phyloP scores from a whole-genome alignment of 2,888 invertebrate genomes.

The Netelia fuscicornis region DNA sequence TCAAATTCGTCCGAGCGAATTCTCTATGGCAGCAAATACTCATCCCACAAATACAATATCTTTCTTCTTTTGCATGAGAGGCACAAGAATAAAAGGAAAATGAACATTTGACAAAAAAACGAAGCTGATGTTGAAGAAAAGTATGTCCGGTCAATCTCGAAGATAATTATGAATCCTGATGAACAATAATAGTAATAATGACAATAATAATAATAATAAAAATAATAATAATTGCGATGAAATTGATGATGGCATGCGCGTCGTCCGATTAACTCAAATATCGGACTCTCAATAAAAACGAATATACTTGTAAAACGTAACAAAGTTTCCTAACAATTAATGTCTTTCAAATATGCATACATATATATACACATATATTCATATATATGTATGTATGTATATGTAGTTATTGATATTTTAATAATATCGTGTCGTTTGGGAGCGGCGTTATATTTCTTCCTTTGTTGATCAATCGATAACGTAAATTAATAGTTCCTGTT shows the following conservation, averaged over 20 bases:
- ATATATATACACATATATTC: neutral
- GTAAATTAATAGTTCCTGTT: conserved; percentile 17
- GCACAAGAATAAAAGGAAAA: neutral
- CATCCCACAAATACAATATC: conserved; percentile 31
- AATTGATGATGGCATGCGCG: conserved; percentile 60
- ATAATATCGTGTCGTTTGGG: conserved; percentile 61
- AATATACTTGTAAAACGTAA: conserved; percentile 72
- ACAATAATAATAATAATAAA: conserved; percentile 33
- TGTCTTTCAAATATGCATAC: conserved; percentile 60
- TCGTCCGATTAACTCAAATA: conserved; percentile 49
- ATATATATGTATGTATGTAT: conserved; percentile 19
- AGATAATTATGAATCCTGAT: conserved; percentile 26
- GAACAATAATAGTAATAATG: conserved; percentile 44
- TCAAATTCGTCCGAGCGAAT: conserved; percentile 31
- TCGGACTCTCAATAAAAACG: conserved; percentile 66
- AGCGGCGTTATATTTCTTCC: conserved; percentile 52
- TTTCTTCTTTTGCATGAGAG: conserved; percentile 7
- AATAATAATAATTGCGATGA: conserved; percentile 37
- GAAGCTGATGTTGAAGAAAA: neutral
- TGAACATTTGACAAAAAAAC: conserved; percentile 4
- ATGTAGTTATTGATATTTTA: conserved; percentile 47
- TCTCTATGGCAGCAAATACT: conserved; percentile 57
- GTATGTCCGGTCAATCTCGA: conserved; percentile 49
- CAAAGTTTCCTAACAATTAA: conserved; percentile 69
- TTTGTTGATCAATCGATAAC: conserved; percentile 26